phyloP scores from a whole-genome alignment of 2,888 invertebrate genomes.

The Drepanosiphum platanoidis region DNA sequence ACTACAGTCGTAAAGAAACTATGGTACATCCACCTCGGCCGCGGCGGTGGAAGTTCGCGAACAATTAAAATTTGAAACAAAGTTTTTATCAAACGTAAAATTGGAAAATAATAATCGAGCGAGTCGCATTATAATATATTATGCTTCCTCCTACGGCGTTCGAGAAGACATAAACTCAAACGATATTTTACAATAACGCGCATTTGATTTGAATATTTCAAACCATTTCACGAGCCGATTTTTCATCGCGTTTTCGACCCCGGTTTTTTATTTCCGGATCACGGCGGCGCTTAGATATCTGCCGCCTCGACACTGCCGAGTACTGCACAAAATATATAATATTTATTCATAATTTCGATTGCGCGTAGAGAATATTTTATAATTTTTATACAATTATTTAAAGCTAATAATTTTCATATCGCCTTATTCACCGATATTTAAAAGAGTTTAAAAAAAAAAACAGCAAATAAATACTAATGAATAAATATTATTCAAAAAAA shows the following conservation, averaged over 20 bases:
- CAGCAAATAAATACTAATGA: no score
- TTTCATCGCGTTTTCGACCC: background rate
- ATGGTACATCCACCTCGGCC: background rate
- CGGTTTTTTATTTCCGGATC: background rate
- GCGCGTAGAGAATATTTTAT: no score
- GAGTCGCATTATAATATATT: background rate
- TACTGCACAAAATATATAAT: no score
- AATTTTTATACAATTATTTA: no score
- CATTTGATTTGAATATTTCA: background rate
- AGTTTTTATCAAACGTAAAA: background rate
- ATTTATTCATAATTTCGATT: no score
- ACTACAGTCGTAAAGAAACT: background rate
- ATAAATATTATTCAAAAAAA: no score
- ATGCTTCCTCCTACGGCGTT: background rate
- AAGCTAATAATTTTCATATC: no score
- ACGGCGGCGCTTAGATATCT: no score
- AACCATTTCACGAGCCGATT: background rate
- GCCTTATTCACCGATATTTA: no score
- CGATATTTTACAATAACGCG: no score
- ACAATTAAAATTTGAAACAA: background rate
- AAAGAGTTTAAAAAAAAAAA: no score
- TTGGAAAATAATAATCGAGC: slow-evolving; percentile 2
- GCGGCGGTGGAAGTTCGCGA: background rate
- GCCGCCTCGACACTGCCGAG: no score
- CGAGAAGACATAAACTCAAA: background rate